Percentiles rank a stretch among this genome's conserved stretches.
Evolutionary conservation across 2,797 vertebrate species (phyloP).

Genomic region (Sphenodon punctatus): DNA sequence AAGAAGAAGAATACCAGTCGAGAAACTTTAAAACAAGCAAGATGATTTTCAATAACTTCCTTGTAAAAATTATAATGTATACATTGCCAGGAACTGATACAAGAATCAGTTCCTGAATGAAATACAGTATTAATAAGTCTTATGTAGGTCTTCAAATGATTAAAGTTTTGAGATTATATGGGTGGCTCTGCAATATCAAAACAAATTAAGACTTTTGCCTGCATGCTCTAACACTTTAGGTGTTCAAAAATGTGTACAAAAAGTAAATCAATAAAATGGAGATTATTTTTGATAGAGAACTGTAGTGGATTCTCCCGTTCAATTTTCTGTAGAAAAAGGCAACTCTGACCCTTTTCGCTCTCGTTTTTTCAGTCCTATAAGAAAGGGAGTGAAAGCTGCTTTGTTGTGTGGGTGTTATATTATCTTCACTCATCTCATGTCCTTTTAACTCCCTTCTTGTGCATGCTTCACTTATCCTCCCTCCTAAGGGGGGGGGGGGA

Average conservation of each 20-base stretch:
- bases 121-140: background rate
- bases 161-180: background rate
- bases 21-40: no score
- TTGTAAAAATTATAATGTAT: no score
- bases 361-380: background rate
- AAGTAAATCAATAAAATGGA: background rate
- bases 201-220: background rate
- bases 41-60: no score
- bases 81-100: background rate
- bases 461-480: background rate
- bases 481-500: background rate
- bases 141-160: background rate
- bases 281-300: background rate
- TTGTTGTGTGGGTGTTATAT: background rate
- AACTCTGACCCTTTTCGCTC: no score
- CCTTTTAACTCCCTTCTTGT: background rate
- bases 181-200: background rate
- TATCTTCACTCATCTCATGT: background rate
- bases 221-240: background rate
- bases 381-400: background rate
- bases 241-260: background rate
- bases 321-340: background rate
- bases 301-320: background rate
- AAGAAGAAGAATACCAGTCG: no score
- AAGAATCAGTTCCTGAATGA: background rate